Conservation (phyloP, 2,797 vertebrate genomes). For the Pangasius macronema region DNA sequence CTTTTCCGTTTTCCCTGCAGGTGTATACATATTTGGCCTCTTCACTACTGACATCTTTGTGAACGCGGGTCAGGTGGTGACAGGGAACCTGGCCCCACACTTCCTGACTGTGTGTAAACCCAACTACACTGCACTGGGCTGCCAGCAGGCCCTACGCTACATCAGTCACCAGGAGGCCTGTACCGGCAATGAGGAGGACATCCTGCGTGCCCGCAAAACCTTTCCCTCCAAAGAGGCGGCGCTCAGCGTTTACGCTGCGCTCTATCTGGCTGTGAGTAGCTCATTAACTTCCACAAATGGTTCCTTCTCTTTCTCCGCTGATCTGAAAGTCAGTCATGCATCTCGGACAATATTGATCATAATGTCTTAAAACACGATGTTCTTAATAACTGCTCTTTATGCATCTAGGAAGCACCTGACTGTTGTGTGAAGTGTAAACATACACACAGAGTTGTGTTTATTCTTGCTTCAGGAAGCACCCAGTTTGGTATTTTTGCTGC, state of each 20-base stretch:
- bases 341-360: conserved; percentile 12
- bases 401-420: not conserved
- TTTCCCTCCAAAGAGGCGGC: conserved; percentile 98
- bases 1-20: conserved; percentile 68
- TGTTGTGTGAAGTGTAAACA: not conserved
- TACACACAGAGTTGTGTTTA: conserved; percentile 7
- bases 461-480: not conserved
- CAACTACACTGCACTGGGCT: conserved; percentile 95
- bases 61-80: conserved; percentile 97
- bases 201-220: conserved; percentile 90
- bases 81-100: conserved; percentile 95
- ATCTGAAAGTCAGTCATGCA: not conserved
- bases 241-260: conserved; percentile 90
- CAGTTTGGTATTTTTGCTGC: not conserved
- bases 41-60: conserved; percentile 99
- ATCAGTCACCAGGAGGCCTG: conserved; percentile 93
- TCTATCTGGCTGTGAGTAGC: conserved; percentile 93
- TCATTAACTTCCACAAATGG: not conserved
- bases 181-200: conserved; percentile 91
- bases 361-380: conserved; percentile 10
- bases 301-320: not conserved
- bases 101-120: conserved; percentile 97
- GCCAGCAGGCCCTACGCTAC: conserved; percentile 92
- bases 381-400: conserved; percentile 12
- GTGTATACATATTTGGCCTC: conserved; percentile 95